phyloP scores from a whole-genome alignment of 35 echinoderm and acorn worm genomes.

The Ptychodera flava region DNA sequence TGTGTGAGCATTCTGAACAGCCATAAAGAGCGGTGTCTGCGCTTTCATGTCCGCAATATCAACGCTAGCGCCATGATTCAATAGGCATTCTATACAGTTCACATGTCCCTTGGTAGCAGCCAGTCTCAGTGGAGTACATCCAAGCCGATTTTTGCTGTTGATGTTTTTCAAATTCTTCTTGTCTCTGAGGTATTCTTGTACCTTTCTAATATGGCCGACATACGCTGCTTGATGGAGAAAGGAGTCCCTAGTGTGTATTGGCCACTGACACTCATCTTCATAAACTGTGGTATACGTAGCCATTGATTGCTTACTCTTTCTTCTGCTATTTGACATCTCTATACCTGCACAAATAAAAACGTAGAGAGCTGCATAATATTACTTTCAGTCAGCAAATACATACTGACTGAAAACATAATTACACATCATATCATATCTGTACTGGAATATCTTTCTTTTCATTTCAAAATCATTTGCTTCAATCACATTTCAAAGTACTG shows the following conservation, averaged over 20 bases:
- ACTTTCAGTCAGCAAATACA: too few species aligned
- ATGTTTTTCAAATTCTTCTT: conserved; percentile 26
- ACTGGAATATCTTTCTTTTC: too few species aligned
- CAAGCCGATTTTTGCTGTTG: conserved; percentile 45
- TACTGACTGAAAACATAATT: too few species aligned
- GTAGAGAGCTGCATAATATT: too few species aligned
- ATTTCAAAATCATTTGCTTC: too few species aligned
- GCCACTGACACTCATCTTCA: neutral
- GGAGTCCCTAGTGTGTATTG: conserved; percentile 16
- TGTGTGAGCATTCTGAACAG: conserved; percentile 55
- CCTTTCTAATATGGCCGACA: conserved; percentile 24
- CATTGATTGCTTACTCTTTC: too few species aligned
- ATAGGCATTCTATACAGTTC: conserved; percentile 33
- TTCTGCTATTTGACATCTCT: too few species aligned
- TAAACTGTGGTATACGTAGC: neutral
- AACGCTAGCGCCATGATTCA: conserved; percentile 26
- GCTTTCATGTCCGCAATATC: conserved; percentile 64
- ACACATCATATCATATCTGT: too few species aligned
- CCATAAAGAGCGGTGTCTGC: conserved; percentile 61
- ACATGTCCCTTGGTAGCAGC: conserved; percentile 49
- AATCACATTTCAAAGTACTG: too few species aligned
- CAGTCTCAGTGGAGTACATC: conserved; percentile 59
- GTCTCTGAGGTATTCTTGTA: conserved; percentile 29
- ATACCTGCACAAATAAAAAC: too few species aligned
- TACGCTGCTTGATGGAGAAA: conserved; percentile 62